Percentiles rank a stretch among this genome's conserved stretches.
phyloP scores from a whole-genome alignment of 2,888 invertebrate genomes.

The Stratiomys singularior region DNA sequence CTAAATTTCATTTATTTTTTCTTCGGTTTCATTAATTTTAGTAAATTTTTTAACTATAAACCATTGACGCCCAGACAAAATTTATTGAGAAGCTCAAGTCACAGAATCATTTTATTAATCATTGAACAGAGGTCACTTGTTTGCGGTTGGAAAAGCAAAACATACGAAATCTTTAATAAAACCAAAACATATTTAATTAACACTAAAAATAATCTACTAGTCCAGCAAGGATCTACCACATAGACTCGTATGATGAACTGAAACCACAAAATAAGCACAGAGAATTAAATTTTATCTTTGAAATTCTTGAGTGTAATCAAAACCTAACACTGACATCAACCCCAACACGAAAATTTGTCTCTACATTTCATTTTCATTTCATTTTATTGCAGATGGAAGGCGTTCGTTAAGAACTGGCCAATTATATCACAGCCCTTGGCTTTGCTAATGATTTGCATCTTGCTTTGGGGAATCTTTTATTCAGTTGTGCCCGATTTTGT shows the following conservation, averaged over 20 bases:
- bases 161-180: neutral
- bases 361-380: neutral
- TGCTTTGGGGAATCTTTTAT: conserved; percentile 64
- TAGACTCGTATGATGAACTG: too few species aligned
- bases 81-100: too few species aligned
- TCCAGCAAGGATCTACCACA: neutral
- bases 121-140: too few species aligned
- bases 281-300: conserved; percentile 16
- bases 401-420: conserved; percentile 60
- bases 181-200: neutral
- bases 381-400: conserved; percentile 60
- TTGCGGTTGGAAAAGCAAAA: neutral
- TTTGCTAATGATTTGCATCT: conserved; percentile 61
- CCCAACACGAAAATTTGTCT: neutral
- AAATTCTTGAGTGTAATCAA: conserved; percentile 9
- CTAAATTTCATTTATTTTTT: too few species aligned
- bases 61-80: too few species aligned
- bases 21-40: too few species aligned
- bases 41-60: too few species aligned
- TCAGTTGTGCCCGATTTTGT: conserved; percentile 61
- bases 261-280: conserved; percentile 5
- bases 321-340: neutral
- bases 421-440: conserved; percentile 61
- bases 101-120: too few species aligned
- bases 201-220: neutral